A percentile compares a stretch with the other conserved stretches of the same genome.
Conservation (phyloP, 2,888 invertebrate species). For the Epirrita christyi region DNA sequence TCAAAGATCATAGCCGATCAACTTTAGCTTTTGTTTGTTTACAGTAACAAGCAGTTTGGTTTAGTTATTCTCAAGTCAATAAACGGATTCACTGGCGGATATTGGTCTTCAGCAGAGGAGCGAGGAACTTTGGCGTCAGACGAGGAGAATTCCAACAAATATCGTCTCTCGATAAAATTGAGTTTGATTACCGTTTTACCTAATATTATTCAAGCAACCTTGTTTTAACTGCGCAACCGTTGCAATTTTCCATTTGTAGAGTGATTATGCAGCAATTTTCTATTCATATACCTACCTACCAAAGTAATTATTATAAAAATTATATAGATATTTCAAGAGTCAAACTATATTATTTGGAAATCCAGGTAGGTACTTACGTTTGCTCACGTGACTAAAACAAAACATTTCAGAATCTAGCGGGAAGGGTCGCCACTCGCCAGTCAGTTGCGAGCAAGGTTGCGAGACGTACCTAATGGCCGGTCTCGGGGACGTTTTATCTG, state of each 20-base stretch:
- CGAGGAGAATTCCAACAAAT: constrained; percentile 31
- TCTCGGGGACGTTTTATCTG: constrained; percentile 25
- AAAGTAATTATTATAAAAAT: too few relatives aligned
- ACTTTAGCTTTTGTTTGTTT: constrained; percentile 16
- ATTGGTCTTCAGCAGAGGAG: constrained; percentile 30
- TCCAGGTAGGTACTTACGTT: not conserved
- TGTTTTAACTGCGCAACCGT: too few relatives aligned
- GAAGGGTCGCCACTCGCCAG: constrained; percentile 10
- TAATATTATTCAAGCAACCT: too few relatives aligned
- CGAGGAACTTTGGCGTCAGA: too few relatives aligned
- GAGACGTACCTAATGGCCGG: constrained; percentile 23
- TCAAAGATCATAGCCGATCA: not conserved
- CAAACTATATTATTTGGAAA: too few relatives aligned
- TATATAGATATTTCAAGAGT: too few relatives aligned
- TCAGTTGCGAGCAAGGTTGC: constrained; percentile 2
- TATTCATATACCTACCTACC: too few relatives aligned
- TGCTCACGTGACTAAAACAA: constrained; percentile 34
- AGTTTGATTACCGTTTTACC: constrained; percentile 21
- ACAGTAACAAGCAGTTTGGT: constrained; percentile 24
- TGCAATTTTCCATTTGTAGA: too few relatives aligned
- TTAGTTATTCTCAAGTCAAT: constrained; percentile 30
- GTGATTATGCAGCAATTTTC: too few relatives aligned
- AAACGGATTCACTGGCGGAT: constrained; percentile 32
- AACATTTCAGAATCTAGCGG: constrained; percentile 18
- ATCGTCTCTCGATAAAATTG: constrained; percentile 15